Evolutionary conservation across 2,888 invertebrate genomes (phyloP), one percentile per base, ranked within the genome.

Genomic region (Gryllus longicercus): DNA sequence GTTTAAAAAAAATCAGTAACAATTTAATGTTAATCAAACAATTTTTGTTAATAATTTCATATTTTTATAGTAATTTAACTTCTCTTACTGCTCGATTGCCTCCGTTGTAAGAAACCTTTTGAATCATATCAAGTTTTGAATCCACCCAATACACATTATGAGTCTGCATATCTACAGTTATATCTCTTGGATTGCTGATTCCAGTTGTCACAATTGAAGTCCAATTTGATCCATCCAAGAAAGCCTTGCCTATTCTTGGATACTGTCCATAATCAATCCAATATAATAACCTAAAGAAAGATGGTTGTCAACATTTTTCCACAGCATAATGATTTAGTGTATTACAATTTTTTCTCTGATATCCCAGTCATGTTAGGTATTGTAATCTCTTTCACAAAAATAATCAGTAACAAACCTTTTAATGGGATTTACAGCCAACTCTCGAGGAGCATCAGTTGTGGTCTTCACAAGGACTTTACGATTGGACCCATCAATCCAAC

Each of bases 131-230:
- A 50, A 97, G 89, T 86, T 95, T 94, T 0, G 97, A 95, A 86
- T 99, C 99, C 0, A 97, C 96, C 99, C 99, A 99, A 87, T 96
- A 99, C 0, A 99, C 94, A 86, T 98, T 97, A 85, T 98, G 96
- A 0, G 96, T 97, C 76, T 92, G 88, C 91, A 96, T 95, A 86
- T 99, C 99, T 49, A 99, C 93, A 0, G 96, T 95, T 51, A 98
- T 88, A 86, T 97, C 97, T 81, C 95, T 90, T 0, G 98, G 98
- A 84, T 94, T 94, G 18, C 94, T 94, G 81, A 99, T 95, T n/a
- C 96, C 96, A 0, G 94, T 94, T 0, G 94, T 95, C 0, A 98
- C 95, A 14, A 99, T 90, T 0, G 95, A 93, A 50, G 90, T 91
- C 93, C 96, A 95, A 85, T 94, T 93, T 77, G 92, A 92, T 14